Conservation (phyloP, 2,797 vertebrate species). For the Aeoliscus strigatus region DNA sequence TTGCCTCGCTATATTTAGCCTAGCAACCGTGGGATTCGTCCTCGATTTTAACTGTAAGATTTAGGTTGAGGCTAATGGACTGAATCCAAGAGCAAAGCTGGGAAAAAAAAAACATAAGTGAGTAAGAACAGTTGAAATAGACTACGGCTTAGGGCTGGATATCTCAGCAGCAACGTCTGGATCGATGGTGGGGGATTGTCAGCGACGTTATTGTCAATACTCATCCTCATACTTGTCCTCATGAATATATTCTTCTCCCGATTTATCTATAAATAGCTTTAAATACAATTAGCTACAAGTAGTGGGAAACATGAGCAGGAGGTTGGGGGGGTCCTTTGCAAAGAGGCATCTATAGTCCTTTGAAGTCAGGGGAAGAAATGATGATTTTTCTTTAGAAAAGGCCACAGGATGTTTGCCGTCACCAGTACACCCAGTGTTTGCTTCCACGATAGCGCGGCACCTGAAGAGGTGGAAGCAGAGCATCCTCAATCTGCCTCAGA, state of each 20-base stretch:
- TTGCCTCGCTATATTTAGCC: constrained; percentile 61
- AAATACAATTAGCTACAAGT: constrained; percentile 26
- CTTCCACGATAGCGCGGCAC: background rate
- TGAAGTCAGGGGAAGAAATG: background rate
- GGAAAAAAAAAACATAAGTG: constrained; percentile 24
- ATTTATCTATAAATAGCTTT: constrained; percentile 45
- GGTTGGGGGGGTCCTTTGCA: background rate
- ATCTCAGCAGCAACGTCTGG: constrained; percentile 3
- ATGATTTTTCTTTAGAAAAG: constrained; percentile 1
- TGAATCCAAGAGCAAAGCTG: constrained; percentile 24
- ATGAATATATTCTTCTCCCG: constrained; percentile 12
- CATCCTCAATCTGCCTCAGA: background rate
- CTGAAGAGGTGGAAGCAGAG: too few relatives aligned
- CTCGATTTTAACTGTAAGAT: constrained; percentile 69
- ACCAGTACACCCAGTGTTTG: background rate
- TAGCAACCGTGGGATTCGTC: constrained; percentile 63
- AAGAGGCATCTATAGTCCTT: constrained; percentile 5
- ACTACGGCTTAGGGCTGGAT: too few relatives aligned
- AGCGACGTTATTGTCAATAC: background rate
- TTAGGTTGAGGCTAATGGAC: constrained; percentile 64
- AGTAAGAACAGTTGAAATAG: too few relatives aligned
- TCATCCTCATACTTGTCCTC: constrained; percentile 5
- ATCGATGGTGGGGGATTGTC: background rate
- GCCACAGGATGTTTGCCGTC: background rate
- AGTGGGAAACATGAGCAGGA: constrained; percentile 13